A percentile compares a stretch with the other conserved stretches of the same genome.
phyloP scores from a whole-genome alignment of 2,888 invertebrate species.

The Laspeyria flexula region DNA sequence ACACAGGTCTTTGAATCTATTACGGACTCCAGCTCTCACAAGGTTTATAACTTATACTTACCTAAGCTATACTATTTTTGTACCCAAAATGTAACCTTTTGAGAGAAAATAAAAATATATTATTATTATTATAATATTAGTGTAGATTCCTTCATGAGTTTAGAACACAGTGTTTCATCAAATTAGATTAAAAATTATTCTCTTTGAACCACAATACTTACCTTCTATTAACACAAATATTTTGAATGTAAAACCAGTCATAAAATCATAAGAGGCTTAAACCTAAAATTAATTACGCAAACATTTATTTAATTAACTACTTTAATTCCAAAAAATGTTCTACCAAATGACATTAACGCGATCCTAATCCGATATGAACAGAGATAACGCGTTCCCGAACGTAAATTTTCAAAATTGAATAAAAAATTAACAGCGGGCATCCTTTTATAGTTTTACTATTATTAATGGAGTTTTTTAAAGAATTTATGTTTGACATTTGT shows the following conservation, averaged over 20 bases:
- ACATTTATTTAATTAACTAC: conserved; percentile 33
- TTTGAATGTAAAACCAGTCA: neutral
- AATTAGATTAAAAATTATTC: too few relatives aligned
- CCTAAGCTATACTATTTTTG: too few relatives aligned
- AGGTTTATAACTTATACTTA: too few relatives aligned
- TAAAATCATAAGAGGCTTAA: conserved; percentile 37
- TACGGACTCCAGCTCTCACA: too few relatives aligned
- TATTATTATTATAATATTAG: too few relatives aligned
- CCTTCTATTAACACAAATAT: neutral
- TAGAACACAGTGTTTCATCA: too few relatives aligned
- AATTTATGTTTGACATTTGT: conserved; percentile 76
- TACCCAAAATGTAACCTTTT: too few relatives aligned
- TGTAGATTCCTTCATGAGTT: too few relatives aligned
- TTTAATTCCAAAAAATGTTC: conserved; percentile 17
- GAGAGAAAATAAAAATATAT: too few relatives aligned
- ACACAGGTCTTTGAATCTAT: too few relatives aligned
- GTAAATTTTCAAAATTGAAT: conserved; percentile 39
- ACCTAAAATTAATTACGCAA: conserved; percentile 35
- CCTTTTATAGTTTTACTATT: conserved; percentile 64
- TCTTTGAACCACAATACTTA: too few relatives aligned
- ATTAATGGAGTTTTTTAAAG: conserved; percentile 75
- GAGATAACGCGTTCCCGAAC: conserved; percentile 39
- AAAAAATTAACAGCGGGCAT: conserved; percentile 31
- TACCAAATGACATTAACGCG: conserved; percentile 40
- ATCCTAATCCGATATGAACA: conserved; percentile 35